Evolutionary conservation across 2,113 vertebrate species (phyloP), one percentile per base, ranked within the genome.

Genomic region (Riparia riparia): DNA sequence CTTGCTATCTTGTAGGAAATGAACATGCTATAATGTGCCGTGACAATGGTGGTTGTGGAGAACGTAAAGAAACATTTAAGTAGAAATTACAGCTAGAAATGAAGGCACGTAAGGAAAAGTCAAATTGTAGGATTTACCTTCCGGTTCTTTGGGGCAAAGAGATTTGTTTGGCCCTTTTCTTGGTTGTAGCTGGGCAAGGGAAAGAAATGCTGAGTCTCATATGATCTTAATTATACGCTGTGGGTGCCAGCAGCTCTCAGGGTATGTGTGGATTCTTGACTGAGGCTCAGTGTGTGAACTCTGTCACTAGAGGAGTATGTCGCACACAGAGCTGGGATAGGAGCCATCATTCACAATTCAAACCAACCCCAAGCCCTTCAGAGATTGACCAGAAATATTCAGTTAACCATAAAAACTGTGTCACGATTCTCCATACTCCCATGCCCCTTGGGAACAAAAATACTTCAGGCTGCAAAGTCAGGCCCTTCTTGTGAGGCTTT

Each of bases 261-360:
- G 68, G 56, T 93, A 71, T 24, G 17, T 92, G 95, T 95, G 94
- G 89, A 87, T 95, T 91, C 94, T 87, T 93, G 94, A 93, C 89
- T 93, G 81, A 96, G 78, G 53, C 94, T 95, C 93, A 94, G 61
- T 86, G 76, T 93, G 95, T 91, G 89, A 96, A 89, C 91, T 94
- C 80, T 91, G 91, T 96, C 96, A 84, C 86, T 95, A 64, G 86
- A 95, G 49, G 77, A 91, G 73, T 79, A 87, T 94, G 95, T 96
- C 93, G 68, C 95, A 94, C 96, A 96, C 86, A 93, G 96, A 91
- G 93, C 80, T 96, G 96, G 95, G 96, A 96, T 20, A 39, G n/a
- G 83, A 95, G 95, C 96, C 96, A 96, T 96, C 94, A 95, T 97
- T 97, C 94, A 96, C 84, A 89, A 96, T 96, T 96, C 95, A 96